Evolutionary conservation across 2,797 vertebrate species (phyloP), one percentile per base, ranked within the genome.

Genomic region (Silurus aristotelis): DNA sequence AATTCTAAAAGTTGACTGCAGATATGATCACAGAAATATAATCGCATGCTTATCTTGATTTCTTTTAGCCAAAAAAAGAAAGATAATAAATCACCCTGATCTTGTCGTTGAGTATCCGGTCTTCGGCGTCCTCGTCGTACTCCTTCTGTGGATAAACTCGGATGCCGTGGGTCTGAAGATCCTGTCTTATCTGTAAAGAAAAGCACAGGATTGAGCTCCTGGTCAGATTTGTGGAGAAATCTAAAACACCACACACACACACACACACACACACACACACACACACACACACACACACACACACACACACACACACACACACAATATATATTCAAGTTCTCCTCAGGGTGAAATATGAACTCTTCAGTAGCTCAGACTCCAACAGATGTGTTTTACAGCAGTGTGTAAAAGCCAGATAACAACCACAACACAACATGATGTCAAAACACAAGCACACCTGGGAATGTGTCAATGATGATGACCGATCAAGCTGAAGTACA

Each of bases 81-180:
- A 10, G 10, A 52, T 52, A 52, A 52, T 7, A 52, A 52, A 52
- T 52, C 48, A 99, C 98, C 95, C 98, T 95, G 88, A 99, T 98
- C 90, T 95, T 95, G 91, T 97, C 88, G 0, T 99, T 99, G 80
- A 97, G 90, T 13, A 94, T 88, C 48, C 92, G 91, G 80, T 98
- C 98, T 0, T 96, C 96, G 0, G 94, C 71, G 66, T 99, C 97
- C 84, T 97, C 97, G 0, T 99, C 98, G 0, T 96, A 96, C 85
- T 97, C 96, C 85, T 93, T 95, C 93, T 98, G 97, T 0, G 98
- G 98, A 89, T 98, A 99, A 61, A 98, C 96, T 0, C 91, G 93
- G 86, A 99, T 98, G 79, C 95, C 92, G 0, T 97, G 95, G 85
- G 92, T 92, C 90, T 91, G 93, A 89, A 99, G 92, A 91, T 99